phyloP scores from a whole-genome alignment of 2,113 vertebrate species.

The Noturus placidus region DNA sequence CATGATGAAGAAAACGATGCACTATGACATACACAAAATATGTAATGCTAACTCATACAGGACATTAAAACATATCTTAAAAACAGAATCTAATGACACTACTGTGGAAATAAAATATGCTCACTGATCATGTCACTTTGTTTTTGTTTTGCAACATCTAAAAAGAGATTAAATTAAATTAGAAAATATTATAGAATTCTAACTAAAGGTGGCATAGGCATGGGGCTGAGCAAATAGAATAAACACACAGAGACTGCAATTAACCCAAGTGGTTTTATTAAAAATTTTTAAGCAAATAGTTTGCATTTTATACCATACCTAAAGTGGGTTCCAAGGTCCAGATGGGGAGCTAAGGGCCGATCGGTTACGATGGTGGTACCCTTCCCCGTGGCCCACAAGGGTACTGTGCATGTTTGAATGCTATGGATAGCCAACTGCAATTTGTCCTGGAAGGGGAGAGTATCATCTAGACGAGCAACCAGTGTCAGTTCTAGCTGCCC shows the following conservation, averaged over 20 bases:
- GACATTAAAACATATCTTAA: background rate
- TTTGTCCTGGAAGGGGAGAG: constrained; percentile 68
- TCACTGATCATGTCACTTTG: background rate
- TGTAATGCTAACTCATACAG: background rate
- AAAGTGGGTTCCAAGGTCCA: constrained; percentile 81
- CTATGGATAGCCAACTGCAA: constrained; percentile 73
- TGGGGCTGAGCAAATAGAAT: background rate
- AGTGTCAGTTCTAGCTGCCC: constrained; percentile 69
- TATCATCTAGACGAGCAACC: constrained; percentile 79
- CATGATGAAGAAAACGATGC: background rate
- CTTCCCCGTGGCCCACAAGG: constrained; percentile 71
- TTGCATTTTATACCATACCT: constrained; percentile 69
- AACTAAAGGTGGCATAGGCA: background rate
- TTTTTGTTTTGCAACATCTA: background rate
- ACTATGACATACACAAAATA: background rate
- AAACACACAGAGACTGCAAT: background rate
- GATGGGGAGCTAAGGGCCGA: constrained; percentile 72
- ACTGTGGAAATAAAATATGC: background rate
- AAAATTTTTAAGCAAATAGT: background rate
- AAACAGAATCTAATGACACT: background rate
- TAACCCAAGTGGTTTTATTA: background rate
- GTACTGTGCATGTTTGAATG: constrained; percentile 65
- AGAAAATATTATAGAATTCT: background rate
- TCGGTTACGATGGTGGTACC: constrained; percentile 84
- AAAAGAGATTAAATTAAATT: background rate